A percentile compares a stretch with the other conserved stretches of the same genome.
These are phyloP conservation scores for Rhinatrema bivittatum DNA, from an alignment of 2,797 vertebrate species.

Conservation along the genomic window DNA sequence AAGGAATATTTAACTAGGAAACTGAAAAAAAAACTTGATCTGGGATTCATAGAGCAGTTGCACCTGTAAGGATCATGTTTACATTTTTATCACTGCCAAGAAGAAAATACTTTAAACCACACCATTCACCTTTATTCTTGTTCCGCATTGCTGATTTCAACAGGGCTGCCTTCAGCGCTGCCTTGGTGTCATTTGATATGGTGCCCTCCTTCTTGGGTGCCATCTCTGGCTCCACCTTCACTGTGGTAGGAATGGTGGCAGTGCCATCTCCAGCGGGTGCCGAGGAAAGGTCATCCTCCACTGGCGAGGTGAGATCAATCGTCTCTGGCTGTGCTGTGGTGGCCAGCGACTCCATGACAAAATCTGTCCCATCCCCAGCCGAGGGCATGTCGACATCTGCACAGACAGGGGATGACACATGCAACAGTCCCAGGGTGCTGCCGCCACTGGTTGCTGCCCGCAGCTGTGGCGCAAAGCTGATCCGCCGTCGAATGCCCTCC, in stretches of 20 bases:
- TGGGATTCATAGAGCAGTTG: too few species aligned
- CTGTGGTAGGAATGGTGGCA: constrained; percentile 29
- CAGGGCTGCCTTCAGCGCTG: constrained; percentile 81
- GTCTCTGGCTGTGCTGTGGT: constrained; percentile 52
- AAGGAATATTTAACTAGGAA: too few species aligned
- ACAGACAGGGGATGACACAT: constrained; percentile 36
- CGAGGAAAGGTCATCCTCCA: constrained; percentile 3
- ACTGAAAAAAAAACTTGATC: too few species aligned
- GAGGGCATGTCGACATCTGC: constrained; percentile 83
- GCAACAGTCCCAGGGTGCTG: constrained; percentile 32
- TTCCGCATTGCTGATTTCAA: constrained; percentile 80
- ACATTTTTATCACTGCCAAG: too few species aligned
- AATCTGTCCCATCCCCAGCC: constrained; percentile 50
- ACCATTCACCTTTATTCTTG: constrained; percentile 65
- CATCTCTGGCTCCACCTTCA: constrained; percentile 44
- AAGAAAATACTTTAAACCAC: too few species aligned
- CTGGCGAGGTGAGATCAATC: constrained; percentile 71
- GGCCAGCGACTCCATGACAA: constrained; percentile 54
- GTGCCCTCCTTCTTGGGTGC: constrained; percentile 74
- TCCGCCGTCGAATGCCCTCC: constrained; percentile 65
- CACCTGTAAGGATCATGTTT: too few species aligned
- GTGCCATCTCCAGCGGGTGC: constrained; percentile 3
- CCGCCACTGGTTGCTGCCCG: constrained; percentile 32
- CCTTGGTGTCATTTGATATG: constrained; percentile 89
- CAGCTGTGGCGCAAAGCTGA: constrained; percentile 71